These are phyloP conservation scores for Miichthys miiuy DNA, from an alignment of 2,797 vertebrate genomes.

Conservation along the genomic window DNA sequence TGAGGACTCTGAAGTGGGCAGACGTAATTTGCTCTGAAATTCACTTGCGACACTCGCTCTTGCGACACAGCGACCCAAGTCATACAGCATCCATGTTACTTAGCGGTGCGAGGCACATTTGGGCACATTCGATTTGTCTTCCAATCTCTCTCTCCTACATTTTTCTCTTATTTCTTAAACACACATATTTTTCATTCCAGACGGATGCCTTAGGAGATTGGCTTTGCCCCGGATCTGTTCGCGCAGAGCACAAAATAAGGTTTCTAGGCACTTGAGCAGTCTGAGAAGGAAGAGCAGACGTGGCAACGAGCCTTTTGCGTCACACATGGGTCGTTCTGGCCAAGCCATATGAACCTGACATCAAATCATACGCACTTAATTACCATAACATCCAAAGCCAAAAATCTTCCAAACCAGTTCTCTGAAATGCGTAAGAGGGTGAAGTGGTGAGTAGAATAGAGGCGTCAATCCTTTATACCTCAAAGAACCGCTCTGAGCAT, in stretches of 20 bases:
- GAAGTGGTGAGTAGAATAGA: slow-evolving; percentile 35
- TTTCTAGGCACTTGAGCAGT: slow-evolving; percentile 38
- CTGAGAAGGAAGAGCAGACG: slow-evolving; percentile 26
- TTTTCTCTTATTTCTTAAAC: slow-evolving; percentile 65
- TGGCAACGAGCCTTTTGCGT: slow-evolving; percentile 15
- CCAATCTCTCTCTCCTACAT: slow-evolving; percentile 53
- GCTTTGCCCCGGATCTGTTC: slow-evolving; percentile 50
- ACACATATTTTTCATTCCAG: slow-evolving; percentile 66
- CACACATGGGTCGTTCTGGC: not conserved
- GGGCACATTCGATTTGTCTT: slow-evolving; percentile 68
- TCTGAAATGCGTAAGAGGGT: slow-evolving; percentile 38
- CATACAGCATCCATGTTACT: slow-evolving; percentile 58
- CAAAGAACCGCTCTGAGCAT: slow-evolving; percentile 68
- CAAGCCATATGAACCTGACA: slow-evolving; percentile 29
- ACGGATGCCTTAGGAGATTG: slow-evolving; percentile 60
- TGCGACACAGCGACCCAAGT: slow-evolving; percentile 10
- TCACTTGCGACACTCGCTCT: slow-evolving; percentile 18
- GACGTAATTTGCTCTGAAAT: slow-evolving; percentile 68
- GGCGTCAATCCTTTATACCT: slow-evolving; percentile 66
- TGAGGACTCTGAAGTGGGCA: slow-evolving; percentile 54
- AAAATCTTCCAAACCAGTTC: slow-evolving; percentile 41
- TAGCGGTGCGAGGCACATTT: slow-evolving; percentile 30
- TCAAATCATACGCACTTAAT: slow-evolving; percentile 42
- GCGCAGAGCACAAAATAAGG: slow-evolving; percentile 43
- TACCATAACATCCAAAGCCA: slow-evolving; percentile 39